Evolutionary conservation across 2,113 vertebrate genomes (phyloP), one percentile per base, ranked within the genome.

Genomic region (Piprites chloris): DNA sequence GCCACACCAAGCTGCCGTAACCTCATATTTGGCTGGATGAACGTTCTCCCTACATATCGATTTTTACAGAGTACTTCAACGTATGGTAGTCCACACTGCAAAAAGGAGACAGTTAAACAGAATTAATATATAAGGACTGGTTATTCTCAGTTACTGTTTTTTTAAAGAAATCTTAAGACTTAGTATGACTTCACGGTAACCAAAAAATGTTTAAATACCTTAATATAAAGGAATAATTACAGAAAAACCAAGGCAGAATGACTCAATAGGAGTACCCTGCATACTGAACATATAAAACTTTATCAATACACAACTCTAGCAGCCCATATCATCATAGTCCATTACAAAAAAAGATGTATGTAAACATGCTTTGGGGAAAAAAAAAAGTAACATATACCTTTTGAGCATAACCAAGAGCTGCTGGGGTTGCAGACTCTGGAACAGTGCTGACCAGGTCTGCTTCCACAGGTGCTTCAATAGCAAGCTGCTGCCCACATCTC

Each of bases 61-160:
- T 99, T 99, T 98, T 99, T 99, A 97, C 99, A 99, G 32, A 99
- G 97, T 47, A 99, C 99, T 95, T 99, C 99, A 44, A 99, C 98
- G 14, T 99, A 99, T 0, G 99, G 99, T 63, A 99, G 97, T 37
- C 99, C 99, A 16, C 99, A 98, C 99, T 99, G 93, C 56, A 96
- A 75, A 78, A 20, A 94, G 49, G 26, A 89, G 56, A 90, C 11
- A 72, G 32, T 61, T 56, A 72, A 81, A 59, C 32, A 85, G 30
- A 94, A 59, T 94, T 68, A 59, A 14, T 77, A 66, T 2, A 37
- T 32, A 49, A 72, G 62, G 27, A 95, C 18, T 66, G 35, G 12
- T 68, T 92, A 56, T 33, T 87, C 15, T 46, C 73, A 47, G 11
- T 27, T 55, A 32, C 15, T 46, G n/a, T 10, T 56, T 59, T 63